Evolutionary conservation across 2,113 vertebrate species (phyloP).

Genomic region (Chascanopsetta lugubris): DNA sequence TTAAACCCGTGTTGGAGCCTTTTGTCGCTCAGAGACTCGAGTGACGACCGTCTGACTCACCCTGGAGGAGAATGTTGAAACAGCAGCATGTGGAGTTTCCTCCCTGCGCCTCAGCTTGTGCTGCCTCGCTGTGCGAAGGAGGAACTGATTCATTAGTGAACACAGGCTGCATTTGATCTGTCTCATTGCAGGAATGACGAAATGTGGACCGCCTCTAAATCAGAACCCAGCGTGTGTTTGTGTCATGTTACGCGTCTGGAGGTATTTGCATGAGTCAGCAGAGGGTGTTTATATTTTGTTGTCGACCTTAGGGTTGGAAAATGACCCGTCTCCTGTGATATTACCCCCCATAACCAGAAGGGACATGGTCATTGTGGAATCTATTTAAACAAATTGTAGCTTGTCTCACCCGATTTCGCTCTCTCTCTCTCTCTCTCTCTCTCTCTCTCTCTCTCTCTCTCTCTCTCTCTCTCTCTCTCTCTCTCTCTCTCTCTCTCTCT

Average conservation of each 20-base stretch:
- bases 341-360: slow-evolving; percentile 77
- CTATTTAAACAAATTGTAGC: slow-evolving; percentile 82
- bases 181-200: background rate
- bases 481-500: too few relatives aligned
- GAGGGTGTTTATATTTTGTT: slow-evolving; percentile 69
- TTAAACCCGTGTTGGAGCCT: background rate
- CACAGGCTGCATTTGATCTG: slow-evolving; percentile 5
- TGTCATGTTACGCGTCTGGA: slow-evolving; percentile 13
- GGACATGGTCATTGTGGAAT: slow-evolving; percentile 82
- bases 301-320: slow-evolving; percentile 67
- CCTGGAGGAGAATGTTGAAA: slow-evolving; percentile 45
- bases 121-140: slow-evolving; percentile 13
- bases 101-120: slow-evolving; percentile 49
- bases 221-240: background rate
- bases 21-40: slow-evolving; percentile 13
- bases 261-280: slow-evolving; percentile 51
- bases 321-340: slow-evolving; percentile 82
- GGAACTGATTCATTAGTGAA: background rate
- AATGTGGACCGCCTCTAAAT: background rate
- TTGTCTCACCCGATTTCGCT: too few relatives aligned
- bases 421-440: slow-evolving; percentile 2
- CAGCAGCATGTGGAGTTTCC: slow-evolving; percentile 30
- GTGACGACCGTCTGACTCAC: slow-evolving; percentile 30
- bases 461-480: background rate
- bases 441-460: slow-evolving; percentile 45